Evolutionary conservation across 2,113 vertebrate species (phyloP).

Genomic region (Oreocharis arfaki): DNA sequence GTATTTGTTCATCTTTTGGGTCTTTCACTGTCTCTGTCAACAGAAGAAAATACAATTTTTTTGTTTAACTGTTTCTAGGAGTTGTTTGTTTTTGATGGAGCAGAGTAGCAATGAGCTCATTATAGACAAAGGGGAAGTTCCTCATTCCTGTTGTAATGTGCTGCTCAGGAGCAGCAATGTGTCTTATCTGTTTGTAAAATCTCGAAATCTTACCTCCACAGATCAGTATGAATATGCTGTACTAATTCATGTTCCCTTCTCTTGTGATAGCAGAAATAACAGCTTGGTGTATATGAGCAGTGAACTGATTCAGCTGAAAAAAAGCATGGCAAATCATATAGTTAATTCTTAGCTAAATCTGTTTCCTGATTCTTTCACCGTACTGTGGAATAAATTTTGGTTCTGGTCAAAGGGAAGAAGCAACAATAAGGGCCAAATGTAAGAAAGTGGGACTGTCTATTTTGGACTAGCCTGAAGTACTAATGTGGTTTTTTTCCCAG

Average conservation of each 20-base stretch:
- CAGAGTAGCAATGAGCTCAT: background rate
- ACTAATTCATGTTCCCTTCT: background rate
- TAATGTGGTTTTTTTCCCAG: background rate
- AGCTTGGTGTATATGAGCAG: background rate
- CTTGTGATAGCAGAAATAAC: background rate
- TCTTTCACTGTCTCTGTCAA: background rate
- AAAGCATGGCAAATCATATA: background rate
- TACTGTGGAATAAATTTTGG: background rate
- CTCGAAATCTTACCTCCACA: background rate
- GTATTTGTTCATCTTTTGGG: background rate
- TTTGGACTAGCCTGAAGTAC: background rate
- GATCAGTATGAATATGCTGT: background rate
- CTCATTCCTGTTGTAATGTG: background rate
- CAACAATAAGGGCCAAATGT: background rate
- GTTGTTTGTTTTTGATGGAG: background rate
- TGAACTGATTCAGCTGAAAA: background rate
- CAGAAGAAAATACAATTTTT: background rate
- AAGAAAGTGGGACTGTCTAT: background rate
- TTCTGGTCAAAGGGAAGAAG: background rate
- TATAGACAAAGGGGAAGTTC: background rate
- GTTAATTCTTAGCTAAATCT: background rate
- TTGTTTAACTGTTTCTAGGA: background rate
- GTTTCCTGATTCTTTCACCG: background rate
- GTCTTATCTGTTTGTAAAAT: background rate
- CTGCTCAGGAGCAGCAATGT: background rate